Evolutionary conservation across 2,113 vertebrate genomes (phyloP), one percentile per base, ranked within the genome.

Genomic region (Rafetus swinhoei): DNA sequence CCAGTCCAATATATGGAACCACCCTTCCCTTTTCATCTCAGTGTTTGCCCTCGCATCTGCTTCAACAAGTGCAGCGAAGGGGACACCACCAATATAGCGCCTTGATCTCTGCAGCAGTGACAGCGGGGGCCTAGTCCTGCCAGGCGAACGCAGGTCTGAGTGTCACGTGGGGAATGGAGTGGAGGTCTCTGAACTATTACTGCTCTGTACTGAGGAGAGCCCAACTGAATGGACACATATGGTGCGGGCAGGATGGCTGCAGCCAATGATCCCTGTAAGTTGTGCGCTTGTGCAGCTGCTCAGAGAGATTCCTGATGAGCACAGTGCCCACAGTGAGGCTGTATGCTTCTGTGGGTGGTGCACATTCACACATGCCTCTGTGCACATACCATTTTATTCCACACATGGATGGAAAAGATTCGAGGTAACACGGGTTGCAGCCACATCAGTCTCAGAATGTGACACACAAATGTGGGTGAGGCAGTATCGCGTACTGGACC

Each of bases 101-200:
- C 88, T 76, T 76, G 9, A 22, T 21, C 91, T 3, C 29, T 81
- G 85, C 85, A 69, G 54, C 82, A 76, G 45, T 1, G 3, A 74
- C 82, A 21, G 92, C 60, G 2, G 0, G 62, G 7, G 12, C 5
- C 2, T 10, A 22, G 39, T 32, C 0, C 0, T 0, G 4, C 29
- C 1, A 32, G 88, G 57, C 50, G 79, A 22, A 69, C 24, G 25
- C 1, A n/a, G 81, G 35, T n/a, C 39, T 11, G 6, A 3, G 39
- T 13, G 4, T 35, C 82, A 35, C 3, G 35, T n/a, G 74, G 65
- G 59, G 16, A 21, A 19, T 12, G 32, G 32, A 32, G 62, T 18
- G 32, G 19, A 72, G 32, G n/a, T 21, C 65, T 35, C 62, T 69
- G 29, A 82, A 77, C 22, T 25, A 53, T 1, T 54, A 12, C 6